phyloP scores from a whole-genome alignment of 2,113 vertebrate genomes.

The Cephalopterus ornatus region DNA sequence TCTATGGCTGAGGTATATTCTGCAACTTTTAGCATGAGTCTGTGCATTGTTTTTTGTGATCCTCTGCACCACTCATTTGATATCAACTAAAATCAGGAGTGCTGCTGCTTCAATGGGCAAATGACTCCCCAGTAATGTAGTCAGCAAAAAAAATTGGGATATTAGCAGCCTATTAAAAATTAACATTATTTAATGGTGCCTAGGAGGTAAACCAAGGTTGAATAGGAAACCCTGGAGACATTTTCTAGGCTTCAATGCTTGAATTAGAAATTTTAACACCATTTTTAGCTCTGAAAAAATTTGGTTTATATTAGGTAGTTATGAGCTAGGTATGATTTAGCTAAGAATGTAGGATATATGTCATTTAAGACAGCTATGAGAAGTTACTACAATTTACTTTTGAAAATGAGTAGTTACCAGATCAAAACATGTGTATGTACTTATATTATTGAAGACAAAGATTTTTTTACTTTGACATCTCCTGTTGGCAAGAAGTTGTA shows the following conservation, averaged over 20 bases:
- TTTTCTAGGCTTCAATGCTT: neutral
- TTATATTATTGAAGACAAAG: neutral
- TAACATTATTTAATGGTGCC: slow-evolving; percentile 17
- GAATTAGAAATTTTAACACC: neutral
- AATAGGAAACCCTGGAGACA: neutral
- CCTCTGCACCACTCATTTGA: neutral
- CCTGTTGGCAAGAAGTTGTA: neutral
- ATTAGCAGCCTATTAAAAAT: slow-evolving; percentile 33
- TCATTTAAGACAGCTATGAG: neutral
- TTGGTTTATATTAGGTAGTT: neutral
- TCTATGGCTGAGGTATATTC: neutral
- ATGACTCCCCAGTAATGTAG: neutral
- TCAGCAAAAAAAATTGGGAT: neutral
- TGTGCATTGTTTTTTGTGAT: neutral
- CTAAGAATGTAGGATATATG: neutral
- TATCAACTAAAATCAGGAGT: neutral
- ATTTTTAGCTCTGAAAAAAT: neutral
- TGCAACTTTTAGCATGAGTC: neutral
- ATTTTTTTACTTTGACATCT: neutral
- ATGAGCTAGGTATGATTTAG: neutral
- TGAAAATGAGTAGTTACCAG: neutral
- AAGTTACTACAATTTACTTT: neutral
- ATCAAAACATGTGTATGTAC: neutral
- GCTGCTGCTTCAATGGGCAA: neutral
- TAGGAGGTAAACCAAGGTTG: slow-evolving; percentile 13